Base-by-base conservation (phyloP, 2,113 vertebrate genomes). In the Saccopteryx leptura region DNA sequence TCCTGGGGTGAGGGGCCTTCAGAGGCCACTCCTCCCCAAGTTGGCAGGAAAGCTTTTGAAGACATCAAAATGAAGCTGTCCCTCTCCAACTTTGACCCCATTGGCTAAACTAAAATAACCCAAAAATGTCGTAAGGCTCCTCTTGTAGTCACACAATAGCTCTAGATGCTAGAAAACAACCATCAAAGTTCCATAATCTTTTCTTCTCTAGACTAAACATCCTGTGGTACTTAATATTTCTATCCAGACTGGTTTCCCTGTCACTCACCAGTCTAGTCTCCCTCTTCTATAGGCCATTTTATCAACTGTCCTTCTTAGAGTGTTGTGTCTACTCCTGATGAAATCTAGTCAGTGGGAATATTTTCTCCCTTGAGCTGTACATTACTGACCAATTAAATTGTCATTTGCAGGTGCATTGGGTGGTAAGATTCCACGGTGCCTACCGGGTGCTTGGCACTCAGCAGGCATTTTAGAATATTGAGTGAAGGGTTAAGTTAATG, bases 121-220 rank as follows among this genome's bases (percentile, higher is more conserved):
- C 83, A 12, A 39, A 86, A 46, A 79, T 60, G 76, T 65, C 78
- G 89, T 60, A 92, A 89, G 89, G 23, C 26, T 96, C 56, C 74
- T 86, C 97, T 82, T 75, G 3, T n/a, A 92, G 78, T 95, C 93
- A 95, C 89, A 97, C 94, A 97, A 96, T 94, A 95, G 94, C 83
- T 88, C 69, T 26, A 93, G 94, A 82, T 83, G 48, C 71, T 96
- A 91, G 93, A 97, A 98, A 98, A 96, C 94, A 98, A 97, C 93
- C 97, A 97, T 98, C 97, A 96, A 98, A 96, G 97, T 94, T 54
- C 14, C 82, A 72, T 84, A 95, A 97, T 97, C 96, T 96, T 96
- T 94, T 96, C 89, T 95, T 95, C 94, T 96, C 93, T 95, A 98
- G 97, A 98, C 97, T 97, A 98, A 98, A 98, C 97, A 98, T 98